Evolutionary conservation across 2,113 vertebrate genomes (phyloP), one percentile per base, ranked within the genome.

Genomic region (Balaeniceps rex): DNA sequence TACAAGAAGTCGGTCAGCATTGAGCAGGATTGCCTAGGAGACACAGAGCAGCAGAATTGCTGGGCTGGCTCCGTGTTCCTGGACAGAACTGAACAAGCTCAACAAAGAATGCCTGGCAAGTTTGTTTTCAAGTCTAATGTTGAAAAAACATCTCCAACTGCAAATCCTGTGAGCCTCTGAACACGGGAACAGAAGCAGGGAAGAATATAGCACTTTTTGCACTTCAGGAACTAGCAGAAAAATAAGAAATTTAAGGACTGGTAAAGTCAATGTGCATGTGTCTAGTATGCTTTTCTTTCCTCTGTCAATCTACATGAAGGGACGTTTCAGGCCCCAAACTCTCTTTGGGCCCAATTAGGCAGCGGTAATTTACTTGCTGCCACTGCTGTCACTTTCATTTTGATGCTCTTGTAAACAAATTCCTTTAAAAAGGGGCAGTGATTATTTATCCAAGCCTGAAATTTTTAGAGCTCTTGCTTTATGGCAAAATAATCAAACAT

Each of bases 331-430:
- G 64, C 83, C 71, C 46, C 54, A 66, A 86, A 74, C 40, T 88
- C 83, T 91, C 88, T 81, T 89, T 88, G 87, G 49, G 71, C 79
- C 61, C 81, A 97, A 96, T 97, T 97, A 96, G 68, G 83, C 79
- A 94, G 76, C 0, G 1, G 36, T 88, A 96, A 97, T 96, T 88
- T 93, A 80, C 88, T 96, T 96, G 68, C 68, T 92, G 83, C 38
- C 63, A 68, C 68, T 91, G 80, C 83, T 93, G 93, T 86, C 88
- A 78, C 83, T 92, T 96, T 81, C 47, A 79, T 89, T 97, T 85
- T 86, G 70, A 60, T 66, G 81, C 34, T 91, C 0, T 4, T 72
- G 44, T 68, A 90, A 95, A 94, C 66, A 93, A 88, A 89, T 79
- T 82, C 55, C 55, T 72, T 52, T 0, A 38, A 94, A 82, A 94